These are phyloP conservation scores for Lepilemur ruficaudatus DNA, from an alignment of 2,797 vertebrate species.

Conservation along the genomic window DNA sequence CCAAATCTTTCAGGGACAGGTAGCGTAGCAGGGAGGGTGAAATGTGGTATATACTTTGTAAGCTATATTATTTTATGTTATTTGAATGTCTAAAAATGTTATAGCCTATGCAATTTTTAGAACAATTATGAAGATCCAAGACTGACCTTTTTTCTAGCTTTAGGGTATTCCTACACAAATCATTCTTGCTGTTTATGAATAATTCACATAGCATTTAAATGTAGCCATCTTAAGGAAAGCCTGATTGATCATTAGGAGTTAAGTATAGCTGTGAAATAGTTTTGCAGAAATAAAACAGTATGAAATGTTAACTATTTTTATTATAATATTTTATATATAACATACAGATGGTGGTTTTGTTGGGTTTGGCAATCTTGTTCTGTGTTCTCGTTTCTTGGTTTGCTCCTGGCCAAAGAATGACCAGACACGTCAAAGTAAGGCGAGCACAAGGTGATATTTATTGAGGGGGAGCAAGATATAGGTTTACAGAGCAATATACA, in stretches of 20 bases:
- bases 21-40: neutral
- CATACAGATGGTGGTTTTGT: neutral
- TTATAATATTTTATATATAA: neutral
- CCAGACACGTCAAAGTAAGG: too few species aligned
- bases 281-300: constrained; percentile 17
- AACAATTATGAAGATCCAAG: neutral
- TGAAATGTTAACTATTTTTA: neutral
- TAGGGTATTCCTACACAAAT: neutral
- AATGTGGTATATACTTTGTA: neutral
- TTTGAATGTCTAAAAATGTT: neutral
- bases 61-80: neutral
- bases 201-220: neutral
- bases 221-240: neutral
- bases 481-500: too few species aligned
- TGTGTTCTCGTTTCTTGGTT: too few species aligned
- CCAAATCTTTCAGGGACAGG: neutral
- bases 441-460: too few species aligned
- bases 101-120: neutral
- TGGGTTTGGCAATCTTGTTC: too few species aligned
- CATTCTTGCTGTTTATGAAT: neutral
- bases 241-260: neutral
- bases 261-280: neutral
- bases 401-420: too few species aligned
- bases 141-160: neutral
- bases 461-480: too few species aligned